These are phyloP conservation scores for Meiosimyza decipiens DNA, from an alignment of 2,888 invertebrate species.

Conservation along the genomic window DNA sequence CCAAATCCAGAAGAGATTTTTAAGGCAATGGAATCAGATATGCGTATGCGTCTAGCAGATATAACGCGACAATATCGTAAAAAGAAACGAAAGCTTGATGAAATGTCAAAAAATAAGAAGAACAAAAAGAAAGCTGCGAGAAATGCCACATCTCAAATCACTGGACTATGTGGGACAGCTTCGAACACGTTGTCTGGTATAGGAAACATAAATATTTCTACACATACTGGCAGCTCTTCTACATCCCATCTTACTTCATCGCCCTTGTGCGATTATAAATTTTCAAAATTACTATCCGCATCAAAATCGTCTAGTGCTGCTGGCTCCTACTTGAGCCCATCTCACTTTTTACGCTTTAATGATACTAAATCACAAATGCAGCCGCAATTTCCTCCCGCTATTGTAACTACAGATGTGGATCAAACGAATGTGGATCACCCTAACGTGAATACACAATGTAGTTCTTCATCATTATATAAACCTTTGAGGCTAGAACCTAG, in stretches of 20 bases:
- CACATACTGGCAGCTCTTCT: slow-evolving; percentile 44
- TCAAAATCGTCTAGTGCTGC: slow-evolving; percentile 37
- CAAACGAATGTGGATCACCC: slow-evolving; percentile 42
- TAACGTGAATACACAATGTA: slow-evolving; percentile 23
- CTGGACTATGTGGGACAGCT: slow-evolving; percentile 16
- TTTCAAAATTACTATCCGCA: slow-evolving; percentile 53
- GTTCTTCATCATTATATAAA: slow-evolving; percentile 42
- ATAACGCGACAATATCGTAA: slow-evolving; percentile 85
- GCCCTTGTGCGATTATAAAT: slow-evolving; percentile 59
- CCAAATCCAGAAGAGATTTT: slow-evolving; percentile 73
- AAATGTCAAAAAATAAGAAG: slow-evolving; percentile 70
- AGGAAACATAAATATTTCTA: slow-evolving; percentile 27
- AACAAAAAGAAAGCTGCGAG: slow-evolving; percentile 53
- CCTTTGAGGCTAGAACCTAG: slow-evolving; percentile 59
- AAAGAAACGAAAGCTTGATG: slow-evolving; percentile 84
- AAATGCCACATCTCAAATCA: background rate
- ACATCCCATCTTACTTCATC: slow-evolving; percentile 39
- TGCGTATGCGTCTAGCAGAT: slow-evolving; percentile 83
- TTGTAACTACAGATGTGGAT: slow-evolving; percentile 42
- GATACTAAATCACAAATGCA: slow-evolving; percentile 51
- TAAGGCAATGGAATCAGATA: slow-evolving; percentile 82
- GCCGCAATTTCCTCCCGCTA: slow-evolving; percentile 58
- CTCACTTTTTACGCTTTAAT: slow-evolving; percentile 59
- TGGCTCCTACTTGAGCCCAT: slow-evolving; percentile 52
- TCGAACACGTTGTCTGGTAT: slow-evolving; percentile 18